These are phyloP conservation scores for Pheosia tremula DNA, from an alignment of 2,888 invertebrate species.

Conservation along the genomic window DNA sequence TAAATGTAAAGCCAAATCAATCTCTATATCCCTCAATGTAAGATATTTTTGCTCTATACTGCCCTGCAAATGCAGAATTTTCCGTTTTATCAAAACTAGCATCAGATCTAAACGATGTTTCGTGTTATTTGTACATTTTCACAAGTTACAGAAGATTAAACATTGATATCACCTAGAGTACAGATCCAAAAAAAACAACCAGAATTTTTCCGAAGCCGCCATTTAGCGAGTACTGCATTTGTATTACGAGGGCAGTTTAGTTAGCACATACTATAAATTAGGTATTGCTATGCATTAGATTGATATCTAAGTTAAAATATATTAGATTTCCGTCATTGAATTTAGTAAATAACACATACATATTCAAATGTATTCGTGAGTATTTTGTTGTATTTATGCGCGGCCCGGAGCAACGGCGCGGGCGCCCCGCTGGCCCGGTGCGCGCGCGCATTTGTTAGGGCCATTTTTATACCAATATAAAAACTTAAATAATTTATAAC, in stretches of 20 bases:
- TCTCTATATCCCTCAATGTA: background rate
- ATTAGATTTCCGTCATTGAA: conserved; percentile 27
- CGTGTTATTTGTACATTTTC: too few species aligned
- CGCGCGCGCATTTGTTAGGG: conserved; percentile 61
- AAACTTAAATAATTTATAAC: conserved; percentile 72
- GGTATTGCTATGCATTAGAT: background rate
- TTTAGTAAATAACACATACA: conserved; percentile 51
- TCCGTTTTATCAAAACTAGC: too few species aligned
- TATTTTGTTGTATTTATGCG: conserved; percentile 70
- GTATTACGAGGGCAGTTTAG: too few species aligned
- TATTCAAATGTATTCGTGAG: conserved; percentile 57
- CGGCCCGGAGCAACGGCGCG: conserved; percentile 48
- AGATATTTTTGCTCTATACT: too few species aligned
- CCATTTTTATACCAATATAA: conserved; percentile 68
- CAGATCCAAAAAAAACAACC: too few species aligned
- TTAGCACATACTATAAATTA: background rate
- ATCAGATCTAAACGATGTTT: too few species aligned
- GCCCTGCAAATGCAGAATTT: too few species aligned
- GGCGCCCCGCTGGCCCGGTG: conserved; percentile 65
- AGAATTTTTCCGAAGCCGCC: too few species aligned
- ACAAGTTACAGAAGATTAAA: too few species aligned
- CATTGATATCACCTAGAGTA: too few species aligned
- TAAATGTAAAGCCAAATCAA: background rate
- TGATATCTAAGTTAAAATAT: conserved; percentile 18
- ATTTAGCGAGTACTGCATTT: too few species aligned